These are phyloP conservation scores for Pristis pectinata DNA, from an alignment of 2,797 vertebrate genomes.

Conservation along the genomic window DNA sequence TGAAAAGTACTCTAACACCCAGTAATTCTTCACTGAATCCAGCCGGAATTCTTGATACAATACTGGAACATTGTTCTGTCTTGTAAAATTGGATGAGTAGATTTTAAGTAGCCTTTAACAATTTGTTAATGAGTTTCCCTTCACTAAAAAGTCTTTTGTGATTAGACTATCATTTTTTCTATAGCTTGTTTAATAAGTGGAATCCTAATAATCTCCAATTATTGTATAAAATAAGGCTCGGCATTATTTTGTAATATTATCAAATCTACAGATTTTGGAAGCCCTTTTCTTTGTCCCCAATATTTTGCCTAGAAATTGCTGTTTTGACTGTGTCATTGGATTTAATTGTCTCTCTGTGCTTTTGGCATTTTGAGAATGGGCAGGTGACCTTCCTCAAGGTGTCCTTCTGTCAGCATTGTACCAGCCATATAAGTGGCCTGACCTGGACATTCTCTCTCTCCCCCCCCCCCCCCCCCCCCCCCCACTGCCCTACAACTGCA, in stretches of 20 bases:
- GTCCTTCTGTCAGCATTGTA: neutral
- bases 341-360: neutral
- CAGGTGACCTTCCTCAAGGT: neutral
- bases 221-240: neutral
- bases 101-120: neutral
- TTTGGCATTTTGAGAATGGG: neutral
- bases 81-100: neutral
- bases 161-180: neutral
- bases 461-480: too few species aligned
- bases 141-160: neutral
- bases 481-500: neutral
- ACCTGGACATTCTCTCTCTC: neutral
- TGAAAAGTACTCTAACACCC: neutral
- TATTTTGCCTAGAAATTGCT: too few species aligned
- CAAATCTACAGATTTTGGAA: neutral
- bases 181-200: neutral
- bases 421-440: neutral
- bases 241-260: neutral
- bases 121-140: neutral
- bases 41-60: too few species aligned
- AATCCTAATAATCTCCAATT: neutral
- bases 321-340: neutral
- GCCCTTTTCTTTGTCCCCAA: neutral
- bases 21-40: neutral
- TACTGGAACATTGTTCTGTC: neutral